phyloP scores from a whole-genome alignment of 2,888 invertebrate species.

The Microctonus brassicae region DNA sequence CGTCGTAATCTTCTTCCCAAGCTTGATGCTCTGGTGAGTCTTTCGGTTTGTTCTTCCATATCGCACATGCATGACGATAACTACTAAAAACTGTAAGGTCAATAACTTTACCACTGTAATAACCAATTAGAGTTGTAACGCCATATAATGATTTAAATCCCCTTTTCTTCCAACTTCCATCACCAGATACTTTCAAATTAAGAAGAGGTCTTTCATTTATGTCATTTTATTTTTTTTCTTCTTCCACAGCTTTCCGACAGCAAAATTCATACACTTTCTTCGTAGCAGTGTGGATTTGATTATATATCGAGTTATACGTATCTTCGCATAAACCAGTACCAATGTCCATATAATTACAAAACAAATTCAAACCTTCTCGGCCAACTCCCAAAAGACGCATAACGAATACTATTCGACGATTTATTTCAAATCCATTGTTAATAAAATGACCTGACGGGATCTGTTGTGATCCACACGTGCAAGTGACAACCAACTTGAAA shows the following conservation, averaged over 20 bases:
- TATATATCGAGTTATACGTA: background rate
- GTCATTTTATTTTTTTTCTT: constrained; percentile 45
- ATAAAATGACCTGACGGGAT: no score
- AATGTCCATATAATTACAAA: constrained; percentile 52
- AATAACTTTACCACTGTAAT: constrained; percentile 43
- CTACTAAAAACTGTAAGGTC: constrained; percentile 34
- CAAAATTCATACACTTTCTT: constrained; percentile 40
- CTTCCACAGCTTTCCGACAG: constrained; percentile 18
- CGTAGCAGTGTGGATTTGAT: constrained; percentile 39
- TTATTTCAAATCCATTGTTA: background rate
- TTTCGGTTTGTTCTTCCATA: background rate
- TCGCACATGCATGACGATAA: constrained; percentile 18
- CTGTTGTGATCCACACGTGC: no score
- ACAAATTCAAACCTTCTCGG: constrained; percentile 53
- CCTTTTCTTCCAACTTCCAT: constrained; percentile 45
- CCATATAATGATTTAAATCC: constrained; percentile 43
- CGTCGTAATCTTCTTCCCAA: background rate
- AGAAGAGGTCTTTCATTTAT: constrained; percentile 36
- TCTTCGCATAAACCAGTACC: constrained; percentile 40
- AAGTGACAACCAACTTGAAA: no score
- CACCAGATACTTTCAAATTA: constrained; percentile 39
- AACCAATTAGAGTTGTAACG: constrained; percentile 44
- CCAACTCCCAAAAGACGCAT: constrained; percentile 52
- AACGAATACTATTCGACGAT: constrained; percentile 50
- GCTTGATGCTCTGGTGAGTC: no score